phyloP scores from a whole-genome alignment of 1,140 invertebrate species.

The Bombus polaris region DNA sequence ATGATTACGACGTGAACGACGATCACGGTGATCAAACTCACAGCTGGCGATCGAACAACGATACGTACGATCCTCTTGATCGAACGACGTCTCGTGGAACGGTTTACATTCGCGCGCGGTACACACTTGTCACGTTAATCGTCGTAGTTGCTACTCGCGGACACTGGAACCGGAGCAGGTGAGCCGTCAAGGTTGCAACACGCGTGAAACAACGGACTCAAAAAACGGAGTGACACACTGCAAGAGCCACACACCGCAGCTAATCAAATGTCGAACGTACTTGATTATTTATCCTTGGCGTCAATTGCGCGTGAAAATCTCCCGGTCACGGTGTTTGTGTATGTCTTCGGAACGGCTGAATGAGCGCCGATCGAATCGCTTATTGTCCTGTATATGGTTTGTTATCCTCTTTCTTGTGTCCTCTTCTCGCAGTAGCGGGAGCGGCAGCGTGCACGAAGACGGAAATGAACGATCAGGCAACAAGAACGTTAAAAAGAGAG shows the following conservation, averaged over 20 bases:
- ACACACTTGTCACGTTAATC: conserved; percentile 44
- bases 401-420: conserved; percentile 1
- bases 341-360: not conserved
- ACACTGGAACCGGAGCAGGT: conserved; percentile 16
- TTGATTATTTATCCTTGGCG: not conserved
- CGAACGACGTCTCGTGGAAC: not conserved
- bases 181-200: not conserved
- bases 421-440: conserved; percentile 22
- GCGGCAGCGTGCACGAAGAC: not conserved
- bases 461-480: not conserved
- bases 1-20: not conserved
- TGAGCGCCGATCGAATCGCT: not conserved
- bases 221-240: conserved; percentile 23
- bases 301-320: not conserved
- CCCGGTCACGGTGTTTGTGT: not conserved
- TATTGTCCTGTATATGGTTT: not conserved
- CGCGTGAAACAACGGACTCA: not conserved
- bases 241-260: not conserved
- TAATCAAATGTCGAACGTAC: not conserved
- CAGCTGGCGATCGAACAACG: not conserved
- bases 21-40: not conserved
- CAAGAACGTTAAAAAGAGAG: conserved; percentile 32
- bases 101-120: conserved; percentile 49
- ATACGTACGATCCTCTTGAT: not conserved
- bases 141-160: conserved; percentile 12